Percentiles rank a stretch among this genome's conserved stretches.
phyloP scores from a whole-genome alignment of 2,888 invertebrate genomes.

The Thelaira solivaga region DNA sequence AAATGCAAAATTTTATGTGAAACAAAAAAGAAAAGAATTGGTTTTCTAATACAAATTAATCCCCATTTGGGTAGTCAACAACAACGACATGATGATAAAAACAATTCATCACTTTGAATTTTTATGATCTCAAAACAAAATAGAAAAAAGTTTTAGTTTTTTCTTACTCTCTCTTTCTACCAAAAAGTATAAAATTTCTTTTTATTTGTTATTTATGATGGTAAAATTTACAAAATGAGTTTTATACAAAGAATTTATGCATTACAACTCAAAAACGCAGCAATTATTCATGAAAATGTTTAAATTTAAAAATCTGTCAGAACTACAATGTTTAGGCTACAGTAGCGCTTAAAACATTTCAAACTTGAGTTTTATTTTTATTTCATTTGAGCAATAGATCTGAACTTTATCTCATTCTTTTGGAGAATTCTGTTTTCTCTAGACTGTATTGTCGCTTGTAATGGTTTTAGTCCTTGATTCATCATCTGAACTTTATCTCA shows the following conservation, averaged over 20 bases:
- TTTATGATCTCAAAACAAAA: no score
- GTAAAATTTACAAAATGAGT: constrained; percentile 22
- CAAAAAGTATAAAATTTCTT: neutral
- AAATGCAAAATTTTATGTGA: no score
- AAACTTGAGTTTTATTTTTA: no score
- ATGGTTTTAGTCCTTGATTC: no score
- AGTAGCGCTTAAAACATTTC: neutral
- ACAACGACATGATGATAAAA: constrained; percentile 9
- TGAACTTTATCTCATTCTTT: no score
- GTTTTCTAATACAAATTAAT: constrained; percentile 58
- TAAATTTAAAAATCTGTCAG: neutral
- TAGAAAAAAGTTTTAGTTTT: no score
- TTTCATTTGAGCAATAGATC: no score
- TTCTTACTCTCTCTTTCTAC: no score
- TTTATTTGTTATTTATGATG: neutral
- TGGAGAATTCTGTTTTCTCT: no score
- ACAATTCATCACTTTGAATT: constrained; percentile 33
- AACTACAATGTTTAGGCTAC: neutral
- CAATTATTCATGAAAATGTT: constrained; percentile 34
- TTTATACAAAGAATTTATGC: constrained; percentile 40
- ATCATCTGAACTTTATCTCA: no score
- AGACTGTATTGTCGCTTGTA: no score
- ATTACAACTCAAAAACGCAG: constrained; percentile 31
- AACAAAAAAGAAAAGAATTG: constrained; percentile 16
- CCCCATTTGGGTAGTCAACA: constrained; percentile 53